A percentile compares a stretch with the other conserved stretches of the same genome.
Conservation (phyloP, 2,888 invertebrate genomes). For the Drosophila ezoana region DNA sequence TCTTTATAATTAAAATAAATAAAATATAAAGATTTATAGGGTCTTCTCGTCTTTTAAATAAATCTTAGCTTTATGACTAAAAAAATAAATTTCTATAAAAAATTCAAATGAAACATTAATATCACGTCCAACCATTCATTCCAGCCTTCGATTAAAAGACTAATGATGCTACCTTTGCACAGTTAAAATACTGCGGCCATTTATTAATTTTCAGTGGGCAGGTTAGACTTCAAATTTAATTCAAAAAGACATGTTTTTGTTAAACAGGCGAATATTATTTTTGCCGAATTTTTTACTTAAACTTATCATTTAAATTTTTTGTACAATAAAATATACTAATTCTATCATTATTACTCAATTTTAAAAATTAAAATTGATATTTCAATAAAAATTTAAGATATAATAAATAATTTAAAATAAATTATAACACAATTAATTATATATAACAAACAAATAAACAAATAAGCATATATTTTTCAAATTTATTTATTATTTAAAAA, state of each 20-base stretch:
- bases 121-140: slow-evolving; percentile 91
- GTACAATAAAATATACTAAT: slow-evolving; percentile 86
- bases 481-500: slow-evolving; percentile 85
- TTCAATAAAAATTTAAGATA: slow-evolving; percentile 85
- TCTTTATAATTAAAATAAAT: slow-evolving; percentile 83
- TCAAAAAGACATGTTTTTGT: slow-evolving; percentile 91
- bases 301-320: slow-evolving; percentile 81
- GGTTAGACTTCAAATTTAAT: slow-evolving; percentile 88
- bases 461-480: slow-evolving; percentile 86
- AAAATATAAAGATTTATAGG: slow-evolving; percentile 89
- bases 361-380: slow-evolving; percentile 84
- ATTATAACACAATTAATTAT: slow-evolving; percentile 86
- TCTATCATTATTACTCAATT: slow-evolving; percentile 87
- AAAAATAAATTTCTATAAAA: slow-evolving; percentile 86
- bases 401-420: slow-evolving; percentile 86
- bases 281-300: slow-evolving; percentile 88
- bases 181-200: slow-evolving; percentile 92
- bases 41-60: slow-evolving; percentile 91
- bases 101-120: slow-evolving; percentile 87
- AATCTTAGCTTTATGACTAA: slow-evolving; percentile 89
- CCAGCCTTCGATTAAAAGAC: slow-evolving; percentile 92
- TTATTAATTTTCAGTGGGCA: slow-evolving; percentile 90
- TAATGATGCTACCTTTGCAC: slow-evolving; percentile 93
- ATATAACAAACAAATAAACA: too few relatives aligned
- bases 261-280: slow-evolving; percentile 89